These are phyloP conservation scores for Tetraodon nigroviridis DNA, from an alignment of 2,113 vertebrate genomes.

Conservation along the genomic window DNA sequence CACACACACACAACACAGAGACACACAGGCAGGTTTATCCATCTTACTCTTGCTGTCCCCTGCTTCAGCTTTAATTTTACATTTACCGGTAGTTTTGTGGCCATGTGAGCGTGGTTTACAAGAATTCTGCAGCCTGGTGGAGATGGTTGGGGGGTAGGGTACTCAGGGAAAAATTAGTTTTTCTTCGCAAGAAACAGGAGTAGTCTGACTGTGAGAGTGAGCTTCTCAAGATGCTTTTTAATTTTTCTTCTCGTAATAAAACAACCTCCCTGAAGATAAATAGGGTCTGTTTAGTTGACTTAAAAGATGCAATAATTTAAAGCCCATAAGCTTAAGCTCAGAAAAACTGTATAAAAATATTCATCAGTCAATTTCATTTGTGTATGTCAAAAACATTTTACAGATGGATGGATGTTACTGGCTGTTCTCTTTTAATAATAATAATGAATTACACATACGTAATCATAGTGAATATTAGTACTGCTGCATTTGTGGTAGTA, in stretches of 20 bases:
- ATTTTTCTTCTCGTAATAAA: too few species aligned
- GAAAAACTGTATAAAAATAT: too few species aligned
- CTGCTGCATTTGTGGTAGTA: slow-evolving; percentile 3
- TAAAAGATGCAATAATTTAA: too few species aligned
- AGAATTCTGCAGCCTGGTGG: slow-evolving; percentile 1
- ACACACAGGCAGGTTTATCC: slow-evolving; percentile 47
- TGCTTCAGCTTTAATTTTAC: slow-evolving; percentile 56
- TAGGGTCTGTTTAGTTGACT: too few species aligned
- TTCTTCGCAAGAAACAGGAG: too few species aligned
- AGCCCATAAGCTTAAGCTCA: too few species aligned
- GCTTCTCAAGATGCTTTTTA: too few species aligned
- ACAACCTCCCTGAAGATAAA: too few species aligned
- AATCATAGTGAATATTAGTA: slow-evolving; percentile 5
- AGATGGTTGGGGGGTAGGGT: too few species aligned
- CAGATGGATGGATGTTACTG: slow-evolving; percentile 43
- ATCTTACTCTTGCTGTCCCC: slow-evolving; percentile 45
- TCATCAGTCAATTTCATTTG: too few species aligned
- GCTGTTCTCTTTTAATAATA: slow-evolving; percentile 39
- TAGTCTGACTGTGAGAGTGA: too few species aligned
- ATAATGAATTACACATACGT: slow-evolving; percentile 28
- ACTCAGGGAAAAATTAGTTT: too few species aligned
- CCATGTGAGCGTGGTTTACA: slow-evolving; percentile 20
- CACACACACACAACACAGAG: slow-evolving; percentile 12
- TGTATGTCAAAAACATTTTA: not conserved
- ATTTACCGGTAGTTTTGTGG: slow-evolving; percentile 7